Conservation (phyloP, 2,797 vertebrate species). For the Anolis apletophallus region DNA sequence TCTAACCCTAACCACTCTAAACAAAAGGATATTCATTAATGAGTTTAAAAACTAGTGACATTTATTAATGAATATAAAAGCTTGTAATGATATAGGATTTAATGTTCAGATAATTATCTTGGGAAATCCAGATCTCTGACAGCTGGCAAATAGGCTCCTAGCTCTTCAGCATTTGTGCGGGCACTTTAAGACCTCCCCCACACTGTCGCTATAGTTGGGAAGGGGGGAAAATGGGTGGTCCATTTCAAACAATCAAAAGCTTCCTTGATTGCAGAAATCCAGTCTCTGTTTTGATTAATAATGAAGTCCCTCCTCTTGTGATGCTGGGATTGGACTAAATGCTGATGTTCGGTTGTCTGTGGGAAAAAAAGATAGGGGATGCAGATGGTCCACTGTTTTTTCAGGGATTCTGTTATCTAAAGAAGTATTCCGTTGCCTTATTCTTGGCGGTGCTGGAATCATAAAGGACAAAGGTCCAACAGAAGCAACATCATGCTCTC, state of each 20-base stretch:
- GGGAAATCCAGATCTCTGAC: slow-evolving; percentile 13
- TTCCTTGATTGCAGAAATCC: neutral
- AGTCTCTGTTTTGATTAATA: slow-evolving; percentile 42
- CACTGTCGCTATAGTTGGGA: neutral
- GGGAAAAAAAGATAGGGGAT: neutral
- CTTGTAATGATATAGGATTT: slow-evolving; percentile 22
- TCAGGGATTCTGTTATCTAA: neutral
- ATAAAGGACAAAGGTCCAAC: neutral
- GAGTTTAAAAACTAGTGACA: slow-evolving; percentile 13
- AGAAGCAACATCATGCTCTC: neutral
- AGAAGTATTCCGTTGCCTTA: neutral
- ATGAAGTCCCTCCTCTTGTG: slow-evolving; percentile 3
- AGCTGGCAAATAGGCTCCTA: neutral
- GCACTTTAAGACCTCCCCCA: slow-evolving; percentile 58
- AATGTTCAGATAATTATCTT: slow-evolving; percentile 28
- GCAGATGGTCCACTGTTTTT: neutral
- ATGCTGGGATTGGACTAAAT: neutral
- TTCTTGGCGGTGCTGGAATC: neutral
- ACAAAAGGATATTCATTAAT: neutral
- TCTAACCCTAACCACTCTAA: neutral
- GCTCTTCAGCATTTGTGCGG: neutral
- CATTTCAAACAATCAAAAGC: neutral
- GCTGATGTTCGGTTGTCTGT: slow-evolving; percentile 9
- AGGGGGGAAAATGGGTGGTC: slow-evolving; percentile 34
- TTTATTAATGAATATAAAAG: slow-evolving; percentile 10